These are phyloP conservation scores for Gibbula magus DNA, from an alignment of 2,888 invertebrate genomes.

Conservation along the genomic window DNA sequence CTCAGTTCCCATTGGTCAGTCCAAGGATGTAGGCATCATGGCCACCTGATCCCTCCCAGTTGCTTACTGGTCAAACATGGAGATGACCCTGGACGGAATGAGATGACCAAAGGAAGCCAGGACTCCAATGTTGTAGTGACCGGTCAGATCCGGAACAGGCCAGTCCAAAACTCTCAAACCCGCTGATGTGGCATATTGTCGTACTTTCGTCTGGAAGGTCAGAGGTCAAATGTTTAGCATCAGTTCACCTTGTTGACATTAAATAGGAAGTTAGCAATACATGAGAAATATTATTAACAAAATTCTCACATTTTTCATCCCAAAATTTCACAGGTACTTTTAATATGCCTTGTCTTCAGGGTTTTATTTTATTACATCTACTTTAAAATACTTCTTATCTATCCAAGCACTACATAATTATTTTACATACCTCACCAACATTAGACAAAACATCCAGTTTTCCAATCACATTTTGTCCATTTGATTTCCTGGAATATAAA, in stretches of 20 bases:
- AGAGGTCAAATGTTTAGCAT: too few species aligned
- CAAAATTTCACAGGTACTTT: background rate
- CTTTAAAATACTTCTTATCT: background rate
- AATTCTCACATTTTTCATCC: too few species aligned
- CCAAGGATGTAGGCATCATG: too few species aligned
- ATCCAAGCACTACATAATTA: too few species aligned
- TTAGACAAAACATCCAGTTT: constrained; percentile 46
- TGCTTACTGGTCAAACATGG: constrained; percentile 85
- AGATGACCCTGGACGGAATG: constrained; percentile 85
- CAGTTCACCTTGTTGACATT: too few species aligned
- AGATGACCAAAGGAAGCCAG: constrained; percentile 96
- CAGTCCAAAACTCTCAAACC: constrained; percentile 81
- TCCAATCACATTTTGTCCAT: background rate
- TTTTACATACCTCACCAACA: constrained; percentile 28
- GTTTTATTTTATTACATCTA: too few species aligned
- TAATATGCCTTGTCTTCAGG: background rate
- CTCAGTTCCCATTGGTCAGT: too few species aligned
- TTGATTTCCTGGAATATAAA: constrained; percentile 19
- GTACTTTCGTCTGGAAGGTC: constrained; percentile 77
- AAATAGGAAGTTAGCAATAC: too few species aligned
- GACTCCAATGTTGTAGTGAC: constrained; percentile 86
- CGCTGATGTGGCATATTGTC: constrained; percentile 82
- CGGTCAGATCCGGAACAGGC: constrained; percentile 72
- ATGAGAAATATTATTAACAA: background rate
- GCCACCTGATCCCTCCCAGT: too few species aligned